These are phyloP conservation scores for Apis florea DNA, from an alignment of 1,140 invertebrate genomes.

Conservation along the genomic window DNA sequence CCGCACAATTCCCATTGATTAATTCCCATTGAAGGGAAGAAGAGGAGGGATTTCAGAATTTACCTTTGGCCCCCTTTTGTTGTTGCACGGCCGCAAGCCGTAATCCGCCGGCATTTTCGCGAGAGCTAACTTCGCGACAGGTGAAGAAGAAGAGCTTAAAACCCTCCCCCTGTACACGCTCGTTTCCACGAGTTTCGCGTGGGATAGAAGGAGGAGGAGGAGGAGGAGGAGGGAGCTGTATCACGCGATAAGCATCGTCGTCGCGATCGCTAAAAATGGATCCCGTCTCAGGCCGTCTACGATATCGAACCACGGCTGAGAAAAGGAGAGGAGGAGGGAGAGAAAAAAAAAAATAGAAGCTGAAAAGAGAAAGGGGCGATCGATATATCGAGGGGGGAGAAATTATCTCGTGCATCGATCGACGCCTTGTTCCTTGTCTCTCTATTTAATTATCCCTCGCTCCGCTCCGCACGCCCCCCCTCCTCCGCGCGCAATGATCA, in stretches of 20 bases:
- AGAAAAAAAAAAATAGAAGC: not conserved
- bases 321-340: not conserved
- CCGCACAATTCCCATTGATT: conserved; percentile 19
- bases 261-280: conserved; percentile 21
- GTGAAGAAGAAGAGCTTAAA: conserved; percentile 45
- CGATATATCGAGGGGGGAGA: too few species aligned
- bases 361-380: not conserved
- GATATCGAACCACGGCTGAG: not conserved
- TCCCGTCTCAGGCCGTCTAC: not conserved
- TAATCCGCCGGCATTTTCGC: conserved; percentile 55
- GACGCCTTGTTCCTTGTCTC: not conserved
- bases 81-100: conserved; percentile 25
- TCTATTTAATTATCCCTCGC: conserved; percentile 21
- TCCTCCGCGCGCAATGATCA: not conserved
- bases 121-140: conserved; percentile 48
- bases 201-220: not conserved
- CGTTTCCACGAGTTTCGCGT: conserved; percentile 44
- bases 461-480: not conserved
- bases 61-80: conserved; percentile 3
- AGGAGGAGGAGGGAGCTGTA: not conserved
- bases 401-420: not conserved
- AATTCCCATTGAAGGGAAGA: conserved; percentile 37
- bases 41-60: conserved; percentile 15
- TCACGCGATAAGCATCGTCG: conserved; percentile 41
- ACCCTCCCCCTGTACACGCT: conserved; percentile 3